Conservation (phyloP, 2,113 vertebrate genomes). For the Phyllopteryx taeniolatus region DNA sequence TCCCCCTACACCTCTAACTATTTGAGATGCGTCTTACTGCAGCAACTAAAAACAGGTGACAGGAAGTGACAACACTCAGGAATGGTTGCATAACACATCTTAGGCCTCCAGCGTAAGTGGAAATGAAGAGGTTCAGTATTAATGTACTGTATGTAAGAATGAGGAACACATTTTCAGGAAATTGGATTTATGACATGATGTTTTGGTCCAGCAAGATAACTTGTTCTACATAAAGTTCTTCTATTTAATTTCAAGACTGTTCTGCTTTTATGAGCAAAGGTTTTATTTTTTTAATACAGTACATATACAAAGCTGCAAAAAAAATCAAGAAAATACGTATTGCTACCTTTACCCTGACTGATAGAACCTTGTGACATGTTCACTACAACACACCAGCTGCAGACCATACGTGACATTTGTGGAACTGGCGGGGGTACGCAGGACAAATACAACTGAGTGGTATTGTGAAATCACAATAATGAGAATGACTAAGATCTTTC, state of each 20-base stretch:
- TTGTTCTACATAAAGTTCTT: background rate
- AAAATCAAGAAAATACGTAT: too few species aligned
- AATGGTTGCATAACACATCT: constrained; percentile 43
- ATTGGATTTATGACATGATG: background rate
- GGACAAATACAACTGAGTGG: background rate
- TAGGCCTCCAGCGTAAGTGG: constrained; percentile 13
- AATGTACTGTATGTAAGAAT: background rate
- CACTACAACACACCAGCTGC: background rate
- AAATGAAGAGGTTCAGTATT: constrained; percentile 8
- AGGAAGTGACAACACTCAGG: constrained; percentile 54
- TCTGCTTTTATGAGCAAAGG: background rate
- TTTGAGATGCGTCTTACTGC: constrained; percentile 37
- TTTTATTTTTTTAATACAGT: too few species aligned
- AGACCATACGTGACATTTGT: background rate
- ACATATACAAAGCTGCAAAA: too few species aligned
- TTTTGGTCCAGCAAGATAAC: background rate
- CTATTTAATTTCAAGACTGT: background rate
- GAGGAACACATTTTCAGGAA: background rate
- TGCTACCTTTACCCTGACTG: background rate
- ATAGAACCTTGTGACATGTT: background rate
- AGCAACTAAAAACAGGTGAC: constrained; percentile 35
- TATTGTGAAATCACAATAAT: background rate
- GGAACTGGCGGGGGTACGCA: too few species aligned
- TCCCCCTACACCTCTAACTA: constrained; percentile 15
- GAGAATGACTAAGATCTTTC: background rate